These are phyloP conservation scores for Ceratosolen solmsi DNA, from an alignment of 1,140 invertebrate genomes.

Conservation along the genomic window DNA sequence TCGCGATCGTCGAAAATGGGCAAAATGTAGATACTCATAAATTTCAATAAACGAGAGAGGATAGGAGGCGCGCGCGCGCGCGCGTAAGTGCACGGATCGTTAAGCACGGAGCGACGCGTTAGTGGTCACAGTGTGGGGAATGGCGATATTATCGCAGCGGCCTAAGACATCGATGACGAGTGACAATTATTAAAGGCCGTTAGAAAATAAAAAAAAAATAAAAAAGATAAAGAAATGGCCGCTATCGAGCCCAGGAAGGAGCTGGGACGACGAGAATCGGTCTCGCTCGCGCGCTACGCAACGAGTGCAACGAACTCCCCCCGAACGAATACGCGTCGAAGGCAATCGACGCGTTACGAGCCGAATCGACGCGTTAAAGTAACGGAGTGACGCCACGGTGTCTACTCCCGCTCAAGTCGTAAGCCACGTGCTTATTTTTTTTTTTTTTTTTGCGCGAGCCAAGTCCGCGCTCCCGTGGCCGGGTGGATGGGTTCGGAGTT, in stretches of 20 bases:
- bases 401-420: not conserved
- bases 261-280: not conserved
- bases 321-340: conserved; percentile 51
- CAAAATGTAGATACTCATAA: not conserved
- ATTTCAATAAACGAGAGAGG: not conserved
- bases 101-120: not conserved
- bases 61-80: not conserved
- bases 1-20: not conserved
- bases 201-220: too few species aligned
- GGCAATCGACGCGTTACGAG: conserved; percentile 69
- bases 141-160: conserved; percentile 32
- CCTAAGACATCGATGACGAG: conserved; percentile 37
- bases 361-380: conserved; percentile 70
- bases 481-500: too few species aligned
- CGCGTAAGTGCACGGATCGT: not conserved
- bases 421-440: not conserved
- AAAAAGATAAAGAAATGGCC: too few species aligned
- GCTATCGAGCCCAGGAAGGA: not conserved
- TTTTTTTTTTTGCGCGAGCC: not conserved
- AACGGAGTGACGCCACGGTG: conserved; percentile 59
- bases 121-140: not conserved
- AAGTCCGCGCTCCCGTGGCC: not conserved
- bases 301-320: conserved; percentile 47
- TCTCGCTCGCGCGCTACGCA: not conserved
- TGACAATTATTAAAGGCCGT: conserved; percentile 31